A percentile compares a stretch with the other conserved stretches of the same genome.
phyloP scores from a whole-genome alignment of 2,113 vertebrate genomes.

The Protobothrops flavoviridis region DNA sequence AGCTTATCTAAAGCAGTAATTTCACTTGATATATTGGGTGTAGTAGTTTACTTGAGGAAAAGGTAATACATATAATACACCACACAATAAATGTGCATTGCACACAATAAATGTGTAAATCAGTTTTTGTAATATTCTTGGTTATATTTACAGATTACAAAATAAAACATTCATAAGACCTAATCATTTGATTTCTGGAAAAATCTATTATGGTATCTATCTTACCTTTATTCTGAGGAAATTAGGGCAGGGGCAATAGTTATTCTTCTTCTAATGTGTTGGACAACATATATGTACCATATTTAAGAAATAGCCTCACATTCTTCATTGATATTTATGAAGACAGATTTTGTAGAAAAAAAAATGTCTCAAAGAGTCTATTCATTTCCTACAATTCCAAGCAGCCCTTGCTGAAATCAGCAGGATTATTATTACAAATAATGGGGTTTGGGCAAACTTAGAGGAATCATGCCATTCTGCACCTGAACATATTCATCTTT shows the following conservation, averaged over 20 bases:
- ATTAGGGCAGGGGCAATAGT: neutral
- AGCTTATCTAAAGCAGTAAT: neutral
- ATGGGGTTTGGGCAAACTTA: neutral
- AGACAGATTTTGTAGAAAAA: neutral
- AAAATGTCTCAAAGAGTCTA: neutral
- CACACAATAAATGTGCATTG: neutral
- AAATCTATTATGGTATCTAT: neutral
- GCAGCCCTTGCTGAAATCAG: neutral
- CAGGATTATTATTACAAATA: neutral
- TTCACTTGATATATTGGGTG: neutral
- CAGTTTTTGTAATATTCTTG: neutral
- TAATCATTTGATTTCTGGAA: neutral
- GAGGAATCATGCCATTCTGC: neutral
- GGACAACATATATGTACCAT: neutral
- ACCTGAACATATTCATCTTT: constrained; percentile 8
- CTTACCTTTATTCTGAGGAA: neutral
- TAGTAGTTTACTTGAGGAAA: neutral
- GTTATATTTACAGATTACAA: neutral
- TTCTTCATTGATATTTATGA: neutral
- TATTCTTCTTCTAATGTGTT: neutral
- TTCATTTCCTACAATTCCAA: neutral
- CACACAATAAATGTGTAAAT: neutral
- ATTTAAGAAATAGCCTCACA: neutral
- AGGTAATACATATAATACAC: neutral
- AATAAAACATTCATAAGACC: neutral